Percentiles rank a stretch among this genome's conserved stretches.
Conservation (phyloP, 2,113 vertebrate species). For the Ammospiza nelsoni region DNA sequence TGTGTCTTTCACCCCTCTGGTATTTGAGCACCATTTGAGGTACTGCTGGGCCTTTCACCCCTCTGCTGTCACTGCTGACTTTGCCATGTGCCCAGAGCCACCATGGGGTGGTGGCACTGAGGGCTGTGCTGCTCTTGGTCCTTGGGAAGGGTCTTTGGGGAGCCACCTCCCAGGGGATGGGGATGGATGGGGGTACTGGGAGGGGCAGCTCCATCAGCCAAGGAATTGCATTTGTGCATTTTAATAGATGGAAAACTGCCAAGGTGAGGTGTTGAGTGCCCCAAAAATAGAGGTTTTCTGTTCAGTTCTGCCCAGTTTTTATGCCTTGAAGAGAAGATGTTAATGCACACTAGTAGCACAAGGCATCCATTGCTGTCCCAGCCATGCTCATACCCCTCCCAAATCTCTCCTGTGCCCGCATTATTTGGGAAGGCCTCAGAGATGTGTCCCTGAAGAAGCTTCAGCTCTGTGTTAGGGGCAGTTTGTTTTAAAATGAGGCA, state of each 20-base stretch:
- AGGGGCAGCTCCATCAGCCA: not conserved
- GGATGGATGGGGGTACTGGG: not conserved
- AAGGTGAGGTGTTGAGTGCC: accelerated
- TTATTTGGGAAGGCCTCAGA: not conserved
- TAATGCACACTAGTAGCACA: not conserved
- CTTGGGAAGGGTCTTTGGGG: not conserved
- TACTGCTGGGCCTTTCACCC: not conserved
- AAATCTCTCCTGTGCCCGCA: not conserved
- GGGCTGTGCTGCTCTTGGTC: not conserved
- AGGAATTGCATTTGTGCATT: not conserved
- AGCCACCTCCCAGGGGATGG: not conserved
- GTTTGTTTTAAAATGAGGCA: not conserved
- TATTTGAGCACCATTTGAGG: too few relatives aligned
- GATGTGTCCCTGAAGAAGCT: not conserved
- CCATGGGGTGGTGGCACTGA: not conserved
- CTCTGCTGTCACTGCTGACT: not conserved
- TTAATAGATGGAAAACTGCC: accelerated
- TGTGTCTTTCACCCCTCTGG: not conserved
- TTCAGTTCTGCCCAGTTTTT: not conserved
- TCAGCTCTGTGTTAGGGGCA: not conserved
- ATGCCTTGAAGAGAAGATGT: not conserved
- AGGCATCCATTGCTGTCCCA: not conserved
- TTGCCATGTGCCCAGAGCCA: accelerated
- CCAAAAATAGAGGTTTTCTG: not conserved
- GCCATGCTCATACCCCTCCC: accelerated